Conservation (phyloP, 2,888 invertebrate species). For the Coleophora deauratella region DNA sequence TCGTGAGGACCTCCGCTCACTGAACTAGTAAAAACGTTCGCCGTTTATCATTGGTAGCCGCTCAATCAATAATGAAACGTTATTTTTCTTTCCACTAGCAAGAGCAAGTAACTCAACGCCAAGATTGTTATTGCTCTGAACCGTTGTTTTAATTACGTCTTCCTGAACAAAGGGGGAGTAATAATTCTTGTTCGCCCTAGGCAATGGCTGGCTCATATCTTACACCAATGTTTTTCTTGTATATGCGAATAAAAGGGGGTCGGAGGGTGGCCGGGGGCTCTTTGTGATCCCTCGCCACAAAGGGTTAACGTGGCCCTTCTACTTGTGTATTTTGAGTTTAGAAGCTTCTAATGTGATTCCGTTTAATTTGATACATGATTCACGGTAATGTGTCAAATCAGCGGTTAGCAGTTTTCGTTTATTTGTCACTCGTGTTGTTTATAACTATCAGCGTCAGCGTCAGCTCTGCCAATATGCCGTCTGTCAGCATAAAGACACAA, state of each 20-base stretch:
- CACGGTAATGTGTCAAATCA: slow-evolving; percentile 9
- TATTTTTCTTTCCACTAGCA: slow-evolving; percentile 4
- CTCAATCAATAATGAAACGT: slow-evolving; percentile 4
- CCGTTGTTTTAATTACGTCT: slow-evolving; percentile 24
- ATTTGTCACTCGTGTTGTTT: slow-evolving; percentile 1
- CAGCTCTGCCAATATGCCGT: too few relatives aligned
- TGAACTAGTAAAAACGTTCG: too few relatives aligned
- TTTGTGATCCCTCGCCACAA: slow-evolving; percentile 38
- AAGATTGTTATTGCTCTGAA: slow-evolving; percentile 14
- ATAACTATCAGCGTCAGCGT: background rate
- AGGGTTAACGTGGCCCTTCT: slow-evolving; percentile 45
- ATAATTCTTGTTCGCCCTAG: slow-evolving; percentile 37
- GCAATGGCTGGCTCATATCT: slow-evolving; percentile 40
- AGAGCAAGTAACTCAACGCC: background rate
- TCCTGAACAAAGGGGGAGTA: slow-evolving; percentile 34
- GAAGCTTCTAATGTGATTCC: slow-evolving; percentile 21
- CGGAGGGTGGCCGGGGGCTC: slow-evolving; percentile 34
- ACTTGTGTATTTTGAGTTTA: slow-evolving; percentile 14
- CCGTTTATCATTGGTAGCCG: slow-evolving; percentile 1
- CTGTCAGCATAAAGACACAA: too few relatives aligned
- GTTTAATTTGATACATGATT: slow-evolving; percentile 35
- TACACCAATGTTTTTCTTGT: slow-evolving; percentile 54
- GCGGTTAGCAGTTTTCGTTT: background rate
- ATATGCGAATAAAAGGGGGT: slow-evolving; percentile 27
- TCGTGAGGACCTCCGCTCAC: slow-evolving; percentile 16